These are phyloP conservation scores for Crenichthys baileyi DNA, from an alignment of 2,797 vertebrate genomes.

Conservation along the genomic window DNA sequence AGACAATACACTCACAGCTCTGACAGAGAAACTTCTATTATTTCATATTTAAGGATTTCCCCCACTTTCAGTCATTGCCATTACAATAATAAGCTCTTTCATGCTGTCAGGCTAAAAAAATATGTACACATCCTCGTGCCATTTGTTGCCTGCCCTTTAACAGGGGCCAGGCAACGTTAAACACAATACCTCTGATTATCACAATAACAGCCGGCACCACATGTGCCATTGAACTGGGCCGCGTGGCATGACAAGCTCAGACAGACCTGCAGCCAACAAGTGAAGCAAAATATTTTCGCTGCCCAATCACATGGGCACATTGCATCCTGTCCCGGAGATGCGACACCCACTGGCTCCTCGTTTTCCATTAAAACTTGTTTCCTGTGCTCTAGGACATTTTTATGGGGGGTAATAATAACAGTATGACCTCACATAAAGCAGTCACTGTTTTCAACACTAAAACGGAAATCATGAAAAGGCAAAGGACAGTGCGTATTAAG, in stretches of 20 bases:
- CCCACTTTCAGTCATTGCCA: conserved; percentile 4
- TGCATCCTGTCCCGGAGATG: conserved; percentile 76
- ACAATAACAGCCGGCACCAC: conserved; percentile 71
- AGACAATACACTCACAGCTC: not conserved
- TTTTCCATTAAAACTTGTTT: conserved; percentile 75
- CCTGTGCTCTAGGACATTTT: conserved; percentile 67
- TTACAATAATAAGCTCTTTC: conserved; percentile 20
- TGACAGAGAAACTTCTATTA: not conserved
- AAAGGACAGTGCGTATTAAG: conserved; percentile 9
- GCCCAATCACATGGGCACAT: conserved; percentile 72
- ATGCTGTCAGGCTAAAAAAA: conserved; percentile 11
- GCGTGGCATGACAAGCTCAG: conserved; percentile 36
- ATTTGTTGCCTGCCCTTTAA: conserved; percentile 43
- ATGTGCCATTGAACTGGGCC: conserved; percentile 51
- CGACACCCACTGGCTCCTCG: conserved; percentile 62
- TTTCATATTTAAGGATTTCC: not conserved
- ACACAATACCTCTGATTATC: conserved; percentile 72
- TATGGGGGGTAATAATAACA: conserved; percentile 32
- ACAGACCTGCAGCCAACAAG: conserved; percentile 66
- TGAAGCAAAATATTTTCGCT: conserved; percentile 83
- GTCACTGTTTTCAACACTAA: conserved; percentile 11
- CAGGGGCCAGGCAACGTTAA: conserved; percentile 62
- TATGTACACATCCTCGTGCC: conserved; percentile 18
- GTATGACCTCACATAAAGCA: conserved; percentile 26
- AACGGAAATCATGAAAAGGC: conserved; percentile 13